Evolutionary conservation across 1,140 invertebrate species (phyloP).

Genomic region (Cotesia glomerata): DNA sequence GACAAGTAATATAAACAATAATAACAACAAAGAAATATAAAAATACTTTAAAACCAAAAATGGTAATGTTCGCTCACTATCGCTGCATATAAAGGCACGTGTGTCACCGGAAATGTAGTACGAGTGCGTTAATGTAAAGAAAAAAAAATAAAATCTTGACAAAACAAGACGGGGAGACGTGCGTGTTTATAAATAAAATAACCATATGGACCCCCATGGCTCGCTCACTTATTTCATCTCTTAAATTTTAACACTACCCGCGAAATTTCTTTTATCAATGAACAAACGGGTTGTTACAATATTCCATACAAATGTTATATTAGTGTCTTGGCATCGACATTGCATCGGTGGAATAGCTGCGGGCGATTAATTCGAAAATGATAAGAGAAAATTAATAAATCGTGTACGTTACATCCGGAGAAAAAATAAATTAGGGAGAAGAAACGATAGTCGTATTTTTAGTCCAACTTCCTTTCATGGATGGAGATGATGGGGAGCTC

Average conservation of each 20-base stretch:
- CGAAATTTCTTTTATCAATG: no score
- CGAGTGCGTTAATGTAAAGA: not conserved
- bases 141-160: not conserved
- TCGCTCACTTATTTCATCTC: no score
- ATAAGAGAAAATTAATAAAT: not conserved
- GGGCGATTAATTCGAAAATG: not conserved
- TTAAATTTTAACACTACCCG: no score
- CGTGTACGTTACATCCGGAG: slow-evolving; percentile 6
- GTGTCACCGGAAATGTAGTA: not conserved
- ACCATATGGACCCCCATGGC: not conserved
- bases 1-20: not conserved
- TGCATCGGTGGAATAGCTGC: no score
- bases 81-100: not conserved
- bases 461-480: slow-evolving; percentile 2
- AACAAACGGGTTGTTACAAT: no score
- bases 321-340: no score
- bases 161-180: not conserved
- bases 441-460: not conserved
- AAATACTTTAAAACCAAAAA: not conserved
- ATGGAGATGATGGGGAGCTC: no score
- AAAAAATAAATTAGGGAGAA: slow-evolving; percentile 3
- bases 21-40: not conserved
- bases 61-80: not conserved
- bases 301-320: no score
- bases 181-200: not conserved